Evolutionary conservation across 1,140 invertebrate species (phyloP), one percentile per base, ranked within the genome.

Genomic region (Yoshiicerus persimilis): DNA sequence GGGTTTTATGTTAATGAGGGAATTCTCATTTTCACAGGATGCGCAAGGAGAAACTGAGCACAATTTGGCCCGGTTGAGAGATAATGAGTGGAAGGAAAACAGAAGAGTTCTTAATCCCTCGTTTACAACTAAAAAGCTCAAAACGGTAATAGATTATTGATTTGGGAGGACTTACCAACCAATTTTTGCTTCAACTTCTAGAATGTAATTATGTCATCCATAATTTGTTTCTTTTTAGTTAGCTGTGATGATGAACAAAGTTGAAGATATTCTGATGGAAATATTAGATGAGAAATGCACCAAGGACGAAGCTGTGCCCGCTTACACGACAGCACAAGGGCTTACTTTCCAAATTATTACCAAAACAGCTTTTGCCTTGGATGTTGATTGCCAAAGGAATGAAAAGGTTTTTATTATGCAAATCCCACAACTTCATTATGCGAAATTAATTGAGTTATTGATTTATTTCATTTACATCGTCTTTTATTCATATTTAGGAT

Each of bases 281-380:
- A 87, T 90, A 23, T 88, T 90, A n/a, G 89, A 89, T 87, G 89
- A 90, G 39, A 90, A 89, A 84, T 87, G 87, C 41, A 56, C 70
- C 5, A 87, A 88, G 36, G 47, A 90, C 0, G 90, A 90, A 30
- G 8, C 39, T 13, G 84, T 90, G 27, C 30, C 84, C 30, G 88
- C 90, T 11, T 90, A 90, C 62, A 75, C 77, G 27, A 90, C 90
- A 13, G 89, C 90, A 10, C 88, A 89, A 85, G 90, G 88, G 20
- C 84, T 90, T 3, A 89, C 90, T 13, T 90, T 90, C 56, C 88
- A 90, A 77, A 89, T 90, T 39, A 90, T 90, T 56, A 88, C 90
- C 0, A 90, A 90, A 86, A 90, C 90, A 25, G 90, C 88, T 6
- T 90, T 90, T 75, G 90, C 90, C 11, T 88, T 90, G 90, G 90